phyloP scores from a whole-genome alignment of 2,113 vertebrate genomes.

The Stigmatopora argus region DNA sequence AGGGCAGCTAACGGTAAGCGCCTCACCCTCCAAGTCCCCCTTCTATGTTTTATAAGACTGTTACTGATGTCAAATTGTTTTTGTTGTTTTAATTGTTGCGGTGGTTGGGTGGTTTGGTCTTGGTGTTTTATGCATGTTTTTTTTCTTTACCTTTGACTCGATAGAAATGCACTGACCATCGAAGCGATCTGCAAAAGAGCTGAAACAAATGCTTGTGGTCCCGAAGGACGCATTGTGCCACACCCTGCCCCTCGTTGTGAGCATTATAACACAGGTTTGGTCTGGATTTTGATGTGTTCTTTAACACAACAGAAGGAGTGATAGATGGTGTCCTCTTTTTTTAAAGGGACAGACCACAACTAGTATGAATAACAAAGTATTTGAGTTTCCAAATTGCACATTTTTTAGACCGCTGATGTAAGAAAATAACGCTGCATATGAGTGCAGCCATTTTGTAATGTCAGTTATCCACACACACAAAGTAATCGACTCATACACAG shows the following conservation, averaged over 20 bases:
- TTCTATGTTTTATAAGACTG: conserved; percentile 49
- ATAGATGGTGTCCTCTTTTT: neutral
- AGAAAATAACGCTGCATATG: no score
- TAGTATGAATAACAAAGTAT: no score
- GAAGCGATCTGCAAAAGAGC: conserved; percentile 38
- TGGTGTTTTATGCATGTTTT: conserved; percentile 17
- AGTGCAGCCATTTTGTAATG: no score
- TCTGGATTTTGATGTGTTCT: conserved; percentile 19
- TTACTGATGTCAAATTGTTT: conserved; percentile 55
- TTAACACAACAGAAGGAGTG: conserved; percentile 8
- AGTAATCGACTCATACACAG: no score
- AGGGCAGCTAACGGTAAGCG: conserved; percentile 61
- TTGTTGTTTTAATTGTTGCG: conserved; percentile 22
- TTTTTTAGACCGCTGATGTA: no score
- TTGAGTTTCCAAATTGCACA: no score
- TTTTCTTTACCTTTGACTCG: conserved; percentile 19
- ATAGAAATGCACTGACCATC: conserved; percentile 51
- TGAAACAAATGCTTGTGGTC: conserved; percentile 33
- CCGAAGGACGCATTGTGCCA: neutral
- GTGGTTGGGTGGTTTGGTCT: conserved; percentile 1
- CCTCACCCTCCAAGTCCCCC: neutral
- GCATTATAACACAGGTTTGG: conserved; percentile 13
- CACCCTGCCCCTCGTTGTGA: neutral
- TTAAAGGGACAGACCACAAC: no score
- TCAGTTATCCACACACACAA: no score